A percentile compares a stretch with the other conserved stretches of the same genome.
These are phyloP conservation scores for Actias luna DNA, from an alignment of 2,888 invertebrate species.

Conservation along the genomic window DNA sequence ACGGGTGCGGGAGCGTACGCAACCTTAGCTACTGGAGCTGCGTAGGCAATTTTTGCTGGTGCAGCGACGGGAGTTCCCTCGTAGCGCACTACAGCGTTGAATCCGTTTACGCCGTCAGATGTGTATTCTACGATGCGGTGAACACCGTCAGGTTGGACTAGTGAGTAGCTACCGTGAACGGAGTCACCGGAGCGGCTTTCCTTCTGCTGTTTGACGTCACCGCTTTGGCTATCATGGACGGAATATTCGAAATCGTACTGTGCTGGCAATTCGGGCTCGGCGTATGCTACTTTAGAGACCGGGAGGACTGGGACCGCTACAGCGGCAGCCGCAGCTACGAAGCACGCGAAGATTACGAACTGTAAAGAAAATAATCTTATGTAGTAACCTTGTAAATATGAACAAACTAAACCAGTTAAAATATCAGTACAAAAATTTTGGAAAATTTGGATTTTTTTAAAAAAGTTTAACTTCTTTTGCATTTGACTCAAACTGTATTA, in stretches of 20 bases:
- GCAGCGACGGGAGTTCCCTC: slow-evolving; percentile 59
- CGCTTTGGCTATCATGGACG: slow-evolving; percentile 67
- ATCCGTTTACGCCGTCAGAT: slow-evolving; percentile 66
- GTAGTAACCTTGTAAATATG: neutral
- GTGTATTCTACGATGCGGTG: slow-evolving; percentile 73
- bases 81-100: slow-evolving; percentile 72
- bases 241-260: slow-evolving; percentile 73
- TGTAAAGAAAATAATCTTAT: slow-evolving; percentile 26
- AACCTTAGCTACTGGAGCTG: slow-evolving; percentile 40
- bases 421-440: too few species aligned
- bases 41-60: slow-evolving; percentile 36
- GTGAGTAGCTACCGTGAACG: slow-evolving; percentile 73
- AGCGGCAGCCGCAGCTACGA: slow-evolving; percentile 52
- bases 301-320: slow-evolving; percentile 48
- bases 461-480: too few species aligned
- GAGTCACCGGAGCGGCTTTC: slow-evolving; percentile 67
- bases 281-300: slow-evolving; percentile 54
- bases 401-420: too few species aligned
- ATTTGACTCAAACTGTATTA: too few species aligned
- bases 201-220: slow-evolving; percentile 73
- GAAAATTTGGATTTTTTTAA: too few species aligned
- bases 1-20: slow-evolving; percentile 44
- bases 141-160: slow-evolving; percentile 74
- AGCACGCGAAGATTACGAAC: slow-evolving; percentile 46
- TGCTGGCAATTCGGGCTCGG: slow-evolving; percentile 60